Percentiles rank a stretch among this genome's conserved stretches.
Evolutionary conservation across 2,113 vertebrate species (phyloP).

Genomic region (Noturus placidus): DNA sequence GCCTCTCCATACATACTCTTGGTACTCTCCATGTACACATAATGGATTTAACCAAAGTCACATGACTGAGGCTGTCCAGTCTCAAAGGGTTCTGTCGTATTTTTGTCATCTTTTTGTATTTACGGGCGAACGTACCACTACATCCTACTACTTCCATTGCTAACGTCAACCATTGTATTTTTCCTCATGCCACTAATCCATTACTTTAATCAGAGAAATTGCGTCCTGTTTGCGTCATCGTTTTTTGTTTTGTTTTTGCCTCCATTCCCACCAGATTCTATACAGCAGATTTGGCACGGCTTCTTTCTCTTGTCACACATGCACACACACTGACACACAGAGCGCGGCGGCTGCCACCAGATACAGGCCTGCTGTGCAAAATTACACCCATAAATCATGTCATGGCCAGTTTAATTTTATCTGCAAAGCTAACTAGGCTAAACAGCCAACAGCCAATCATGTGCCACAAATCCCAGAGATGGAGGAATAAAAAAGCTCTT

Average conservation of each 20-base stretch:
- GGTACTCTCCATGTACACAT: no score
- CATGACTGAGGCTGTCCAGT: not conserved
- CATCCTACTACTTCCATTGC: not conserved
- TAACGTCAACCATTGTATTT: not conserved
- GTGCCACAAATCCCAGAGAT: slow-evolving; percentile 61
- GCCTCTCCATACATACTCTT: no score
- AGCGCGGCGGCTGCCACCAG: slow-evolving; percentile 52
- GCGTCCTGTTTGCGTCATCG: slow-evolving; percentile 6
- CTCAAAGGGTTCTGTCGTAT: not conserved
- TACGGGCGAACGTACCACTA: not conserved
- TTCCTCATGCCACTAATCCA: not conserved
- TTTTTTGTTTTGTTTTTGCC: not conserved
- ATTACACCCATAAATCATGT: slow-evolving; percentile 71
- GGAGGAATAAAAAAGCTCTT: slow-evolving; percentile 66
- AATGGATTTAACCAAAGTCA: not conserved
- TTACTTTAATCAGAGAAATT: slow-evolving; percentile 23
- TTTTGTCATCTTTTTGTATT: not conserved
- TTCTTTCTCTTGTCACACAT: slow-evolving; percentile 14
- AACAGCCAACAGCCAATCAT: slow-evolving; percentile 67
- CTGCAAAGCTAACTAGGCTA: slow-evolving; percentile 62
- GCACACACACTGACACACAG: slow-evolving; percentile 34
- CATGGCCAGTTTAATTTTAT: slow-evolving; percentile 69
- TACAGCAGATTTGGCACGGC: slow-evolving; percentile 21
- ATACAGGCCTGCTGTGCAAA: slow-evolving; percentile 62
- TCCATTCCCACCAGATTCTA: slow-evolving; percentile 16